phyloP scores from a whole-genome alignment of 2,113 vertebrate genomes.

The Odobenus rosmarus region DNA sequence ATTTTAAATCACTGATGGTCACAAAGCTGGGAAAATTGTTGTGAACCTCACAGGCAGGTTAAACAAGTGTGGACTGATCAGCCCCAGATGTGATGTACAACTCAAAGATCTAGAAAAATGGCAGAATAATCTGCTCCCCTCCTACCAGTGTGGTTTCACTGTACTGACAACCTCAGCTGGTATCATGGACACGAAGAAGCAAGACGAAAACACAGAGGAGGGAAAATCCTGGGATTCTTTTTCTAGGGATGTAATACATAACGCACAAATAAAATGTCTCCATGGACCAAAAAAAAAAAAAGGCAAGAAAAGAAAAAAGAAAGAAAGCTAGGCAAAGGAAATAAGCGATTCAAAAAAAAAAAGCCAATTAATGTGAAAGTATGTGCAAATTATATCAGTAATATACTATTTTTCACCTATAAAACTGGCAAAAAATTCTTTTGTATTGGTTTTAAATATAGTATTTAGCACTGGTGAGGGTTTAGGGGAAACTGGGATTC shows the following conservation, averaged over 20 bases:
- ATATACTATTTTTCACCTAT: neutral
- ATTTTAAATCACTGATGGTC: neutral
- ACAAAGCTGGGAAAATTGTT: neutral
- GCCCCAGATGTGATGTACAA: neutral
- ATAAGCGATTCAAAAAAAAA: neutral
- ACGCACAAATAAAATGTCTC: neutral
- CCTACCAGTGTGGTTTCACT: neutral
- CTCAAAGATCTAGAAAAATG: neutral
- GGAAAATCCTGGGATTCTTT: neutral
- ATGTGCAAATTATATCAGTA: neutral
- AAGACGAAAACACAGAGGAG: neutral
- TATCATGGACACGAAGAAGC: neutral
- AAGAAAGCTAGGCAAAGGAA: neutral
- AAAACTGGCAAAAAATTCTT: neutral
- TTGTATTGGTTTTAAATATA: neutral
- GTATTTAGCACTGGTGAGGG: neutral
- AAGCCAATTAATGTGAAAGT: neutral
- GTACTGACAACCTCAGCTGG: neutral
- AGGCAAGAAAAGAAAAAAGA: neutral
- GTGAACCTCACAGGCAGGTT: neutral
- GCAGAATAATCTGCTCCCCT: neutral
- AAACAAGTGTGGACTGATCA: neutral
- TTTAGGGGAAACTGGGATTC: neutral
- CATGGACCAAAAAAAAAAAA: neutral
- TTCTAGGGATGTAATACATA: neutral